Evolutionary conservation across 1,140 invertebrate species (phyloP).

Genomic region (Saccostrea glomerata): DNA sequence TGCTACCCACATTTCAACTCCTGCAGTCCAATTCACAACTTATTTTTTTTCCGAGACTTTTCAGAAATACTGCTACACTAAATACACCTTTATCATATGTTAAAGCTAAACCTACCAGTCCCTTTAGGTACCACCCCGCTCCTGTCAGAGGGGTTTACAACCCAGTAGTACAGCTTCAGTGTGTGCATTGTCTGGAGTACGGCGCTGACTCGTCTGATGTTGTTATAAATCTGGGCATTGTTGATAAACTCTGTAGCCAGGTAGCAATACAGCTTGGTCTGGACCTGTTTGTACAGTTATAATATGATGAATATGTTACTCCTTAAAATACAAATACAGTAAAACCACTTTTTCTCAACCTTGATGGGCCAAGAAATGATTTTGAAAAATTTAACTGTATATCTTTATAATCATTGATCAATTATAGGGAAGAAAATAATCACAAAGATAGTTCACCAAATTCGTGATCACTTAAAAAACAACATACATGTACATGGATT

Average conservation of each 20-base stretch:
- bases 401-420: too few relatives aligned
- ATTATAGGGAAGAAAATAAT: too few relatives aligned
- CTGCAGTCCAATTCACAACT: too few relatives aligned
- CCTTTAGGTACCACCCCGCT: conserved; percentile 97
- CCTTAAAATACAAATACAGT: neutral
- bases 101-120: conserved; percentile 85
- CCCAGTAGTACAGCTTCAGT: conserved; percentile 99
- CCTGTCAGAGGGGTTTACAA: conserved; percentile 95
- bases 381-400: too few relatives aligned
- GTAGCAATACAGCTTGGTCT: conserved; percentile 97
- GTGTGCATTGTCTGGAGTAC: conserved; percentile 99
- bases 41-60: too few relatives aligned
- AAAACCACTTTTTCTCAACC: neutral
- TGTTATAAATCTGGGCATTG: conserved; percentile 98
- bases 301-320: neutral
- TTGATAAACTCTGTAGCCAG: conserved; percentile 98
- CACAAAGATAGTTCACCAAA: too few relatives aligned
- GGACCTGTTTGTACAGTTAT: conserved; percentile 80
- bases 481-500: too few relatives aligned
- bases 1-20: too few relatives aligned
- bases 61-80: too few relatives aligned
- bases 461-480: too few relatives aligned
- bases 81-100: too few relatives aligned
- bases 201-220: conserved; percentile 96
- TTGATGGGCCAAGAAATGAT: too few relatives aligned